A percentile compares a stretch with the other conserved stretches of the same genome.
phyloP scores from a whole-genome alignment of 2,797 vertebrate genomes.

The Pangasius mekongensis region DNA sequence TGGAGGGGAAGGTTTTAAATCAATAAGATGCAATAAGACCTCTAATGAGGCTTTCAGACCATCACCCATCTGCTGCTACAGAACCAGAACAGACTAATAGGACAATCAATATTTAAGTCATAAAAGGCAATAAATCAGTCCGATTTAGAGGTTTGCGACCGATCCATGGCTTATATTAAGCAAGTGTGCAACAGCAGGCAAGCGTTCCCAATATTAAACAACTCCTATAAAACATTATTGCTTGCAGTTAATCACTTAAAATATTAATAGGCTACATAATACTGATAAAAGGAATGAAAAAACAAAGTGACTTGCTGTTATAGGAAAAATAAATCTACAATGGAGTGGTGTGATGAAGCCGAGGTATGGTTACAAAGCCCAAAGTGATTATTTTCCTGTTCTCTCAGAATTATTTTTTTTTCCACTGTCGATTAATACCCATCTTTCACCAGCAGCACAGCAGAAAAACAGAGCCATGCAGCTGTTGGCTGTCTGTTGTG shows the following conservation, averaged over 20 bases:
- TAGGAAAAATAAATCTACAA: not conserved
- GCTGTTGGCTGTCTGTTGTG: conserved; percentile 5
- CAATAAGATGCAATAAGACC: not conserved
- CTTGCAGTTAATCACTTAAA: not conserved
- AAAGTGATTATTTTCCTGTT: not conserved
- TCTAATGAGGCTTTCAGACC: not conserved
- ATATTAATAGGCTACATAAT: not conserved
- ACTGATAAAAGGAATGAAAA: not conserved
- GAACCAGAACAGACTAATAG: not conserved
- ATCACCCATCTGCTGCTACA: not conserved
- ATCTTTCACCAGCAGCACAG: not conserved
- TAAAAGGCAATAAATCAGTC: not conserved
- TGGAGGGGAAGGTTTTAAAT: not conserved
- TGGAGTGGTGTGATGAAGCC: not conserved
- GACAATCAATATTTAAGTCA: not conserved
- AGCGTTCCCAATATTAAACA: not conserved
- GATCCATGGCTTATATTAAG: not conserved
- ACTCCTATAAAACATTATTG: not conserved
- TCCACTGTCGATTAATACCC: not conserved
- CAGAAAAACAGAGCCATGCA: not conserved
- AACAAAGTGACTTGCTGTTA: not conserved
- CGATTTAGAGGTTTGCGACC: not conserved
- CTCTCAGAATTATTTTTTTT: not conserved
- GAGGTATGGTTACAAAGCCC: not conserved
- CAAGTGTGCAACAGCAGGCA: not conserved